A percentile compares a stretch with the other conserved stretches of the same genome.
These are phyloP conservation scores for Macquaria australasica DNA, from an alignment of 2,113 vertebrate species.

Conservation along the genomic window DNA sequence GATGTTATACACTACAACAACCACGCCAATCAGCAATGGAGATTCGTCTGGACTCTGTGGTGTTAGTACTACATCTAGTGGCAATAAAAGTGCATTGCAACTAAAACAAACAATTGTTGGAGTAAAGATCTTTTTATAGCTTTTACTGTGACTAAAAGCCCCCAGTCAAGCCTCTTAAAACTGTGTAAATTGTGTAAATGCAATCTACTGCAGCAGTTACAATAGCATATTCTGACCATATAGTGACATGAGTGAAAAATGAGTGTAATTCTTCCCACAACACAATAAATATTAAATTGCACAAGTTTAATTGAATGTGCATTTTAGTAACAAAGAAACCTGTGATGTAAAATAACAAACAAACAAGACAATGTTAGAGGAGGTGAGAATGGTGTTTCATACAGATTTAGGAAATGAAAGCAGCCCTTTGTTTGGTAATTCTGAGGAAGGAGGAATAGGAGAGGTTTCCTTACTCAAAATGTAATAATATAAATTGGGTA, in stretches of 20 bases:
- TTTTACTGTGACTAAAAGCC: neutral
- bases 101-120: neutral
- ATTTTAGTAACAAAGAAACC: neutral
- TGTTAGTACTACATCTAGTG: slow-evolving; percentile 59
- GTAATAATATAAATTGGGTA: slow-evolving; percentile 7
- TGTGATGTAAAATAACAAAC: neutral
- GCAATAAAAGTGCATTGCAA: slow-evolving; percentile 14
- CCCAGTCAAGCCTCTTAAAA: neutral
- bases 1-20: neutral
- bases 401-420: slow-evolving; percentile 57
- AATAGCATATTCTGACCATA: neutral
- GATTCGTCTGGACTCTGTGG: neutral
- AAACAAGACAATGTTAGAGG: neutral
- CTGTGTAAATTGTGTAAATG: neutral
- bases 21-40: neutral
- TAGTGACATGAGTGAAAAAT: neutral
- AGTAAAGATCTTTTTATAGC: neutral
- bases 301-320: neutral
- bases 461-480: neutral
- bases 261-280: neutral
- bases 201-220: neutral
- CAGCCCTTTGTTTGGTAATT: slow-evolving; percentile 29
- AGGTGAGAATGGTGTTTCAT: neutral
- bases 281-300: neutral
- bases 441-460: neutral